These are phyloP conservation scores for Pollenia griseotomentosa DNA, from an alignment of 2,888 invertebrate species.

Conservation along the genomic window DNA sequence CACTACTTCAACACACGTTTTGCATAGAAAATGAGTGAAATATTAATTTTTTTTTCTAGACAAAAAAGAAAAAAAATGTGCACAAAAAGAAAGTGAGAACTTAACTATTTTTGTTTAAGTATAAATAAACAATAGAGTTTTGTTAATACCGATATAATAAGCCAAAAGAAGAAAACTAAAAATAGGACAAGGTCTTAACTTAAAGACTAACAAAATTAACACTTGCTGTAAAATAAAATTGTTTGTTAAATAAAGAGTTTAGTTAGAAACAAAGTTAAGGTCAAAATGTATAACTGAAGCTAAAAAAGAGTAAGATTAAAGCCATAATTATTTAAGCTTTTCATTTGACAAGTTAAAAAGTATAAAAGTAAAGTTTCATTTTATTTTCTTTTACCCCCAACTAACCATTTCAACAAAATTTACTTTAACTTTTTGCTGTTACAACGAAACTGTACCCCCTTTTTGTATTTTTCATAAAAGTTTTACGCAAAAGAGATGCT, in stretches of 20 bases:
- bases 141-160: background rate
- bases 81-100: slow-evolving; percentile 35
- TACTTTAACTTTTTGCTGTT: slow-evolving; percentile 77
- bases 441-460: slow-evolving; percentile 82
- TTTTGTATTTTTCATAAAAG: slow-evolving; percentile 65
- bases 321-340: background rate
- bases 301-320: background rate
- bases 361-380: slow-evolving; percentile 11
- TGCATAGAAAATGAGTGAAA: background rate
- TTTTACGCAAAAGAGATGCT: slow-evolving; percentile 73
- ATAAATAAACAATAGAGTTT: slow-evolving; percentile 4
- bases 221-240: slow-evolving; percentile 55
- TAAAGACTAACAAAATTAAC: slow-evolving; percentile 63
- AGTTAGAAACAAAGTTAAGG: slow-evolving; percentile 29
- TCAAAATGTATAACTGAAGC: slow-evolving; percentile 14
- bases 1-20: background rate
- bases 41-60: background rate
- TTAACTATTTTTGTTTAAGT: background rate
- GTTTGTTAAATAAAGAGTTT: background rate
- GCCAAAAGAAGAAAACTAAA: slow-evolving; percentile 10
- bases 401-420: slow-evolving; percentile 37
- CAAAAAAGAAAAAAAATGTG: background rate
- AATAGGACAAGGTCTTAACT: slow-evolving; percentile 70
- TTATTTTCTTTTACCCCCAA: background rate
- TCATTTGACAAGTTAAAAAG: background rate